Percentiles rank a stretch among this genome's conserved stretches.
Evolutionary conservation across 2,888 invertebrate species (phyloP).

Genomic region (Polydesmus complanatus): DNA sequence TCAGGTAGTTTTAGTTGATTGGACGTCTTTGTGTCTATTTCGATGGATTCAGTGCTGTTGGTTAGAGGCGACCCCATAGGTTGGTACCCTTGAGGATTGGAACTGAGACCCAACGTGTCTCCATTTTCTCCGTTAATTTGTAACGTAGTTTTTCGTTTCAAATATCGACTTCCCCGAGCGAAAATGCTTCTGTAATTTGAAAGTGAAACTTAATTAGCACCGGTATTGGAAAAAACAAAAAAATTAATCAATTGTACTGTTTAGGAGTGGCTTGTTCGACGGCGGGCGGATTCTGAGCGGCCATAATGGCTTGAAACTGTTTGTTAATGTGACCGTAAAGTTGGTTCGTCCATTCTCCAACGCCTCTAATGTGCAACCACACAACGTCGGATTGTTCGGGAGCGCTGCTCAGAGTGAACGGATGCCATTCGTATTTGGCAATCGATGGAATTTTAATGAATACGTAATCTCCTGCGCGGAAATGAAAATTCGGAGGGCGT

Average conservation of each 20-base stretch:
- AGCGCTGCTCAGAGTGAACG: constrained; percentile 89
- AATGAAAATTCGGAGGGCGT: constrained; percentile 69
- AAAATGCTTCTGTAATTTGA: constrained; percentile 12
- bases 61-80: not conserved
- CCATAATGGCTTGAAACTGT: constrained; percentile 42
- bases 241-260: not conserved
- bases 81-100: constrained; percentile 7
- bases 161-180: constrained; percentile 6
- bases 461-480: constrained; percentile 84
- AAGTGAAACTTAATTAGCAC: too few relatives aligned
- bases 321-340: constrained; percentile 71
- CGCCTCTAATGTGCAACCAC: constrained; percentile 84
- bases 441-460: constrained; percentile 85
- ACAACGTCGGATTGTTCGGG: constrained; percentile 81
- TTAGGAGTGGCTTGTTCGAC: not conserved
- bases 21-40: not conserved
- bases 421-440: constrained; percentile 91
- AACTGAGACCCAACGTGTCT: not conserved
- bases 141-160: constrained; percentile 1
- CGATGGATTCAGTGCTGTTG: not conserved
- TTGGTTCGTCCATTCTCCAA: constrained; percentile 87
- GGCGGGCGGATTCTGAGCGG: not conserved
- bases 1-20: not conserved
- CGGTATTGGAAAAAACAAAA: not conserved
- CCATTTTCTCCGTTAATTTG: not conserved